These are phyloP conservation scores for Drosophila vallismaia DNA, from an alignment of 2,888 invertebrate species.

Conservation along the genomic window DNA sequence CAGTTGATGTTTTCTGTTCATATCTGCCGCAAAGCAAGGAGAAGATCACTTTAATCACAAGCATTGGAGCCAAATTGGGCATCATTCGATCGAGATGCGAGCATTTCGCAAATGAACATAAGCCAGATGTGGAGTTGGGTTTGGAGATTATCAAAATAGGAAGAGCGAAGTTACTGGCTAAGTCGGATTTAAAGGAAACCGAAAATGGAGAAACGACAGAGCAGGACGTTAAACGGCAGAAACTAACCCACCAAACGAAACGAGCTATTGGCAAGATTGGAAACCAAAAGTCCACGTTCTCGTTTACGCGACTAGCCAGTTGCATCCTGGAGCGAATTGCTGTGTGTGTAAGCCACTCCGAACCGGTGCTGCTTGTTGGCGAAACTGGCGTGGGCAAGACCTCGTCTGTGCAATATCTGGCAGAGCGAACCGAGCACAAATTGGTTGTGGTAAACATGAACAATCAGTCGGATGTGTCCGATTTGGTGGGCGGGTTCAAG, in stretches of 20 bases:
- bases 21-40: constrained; percentile 88
- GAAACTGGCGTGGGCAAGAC: constrained; percentile 99
- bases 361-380: constrained; percentile 97
- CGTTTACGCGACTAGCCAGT: constrained; percentile 92
- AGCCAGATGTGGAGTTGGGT: constrained; percentile 89
- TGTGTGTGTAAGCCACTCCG: constrained; percentile 91
- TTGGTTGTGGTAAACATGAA: constrained; percentile 99
- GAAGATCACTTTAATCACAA: constrained; percentile 88
- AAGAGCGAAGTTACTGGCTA: constrained; percentile 86
- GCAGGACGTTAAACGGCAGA: constrained; percentile 73
- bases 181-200: constrained; percentile 32
- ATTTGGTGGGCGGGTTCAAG: constrained; percentile 98
- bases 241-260: constrained; percentile 58
- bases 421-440: constrained; percentile 92
- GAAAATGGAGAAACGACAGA: constrained; percentile 37
- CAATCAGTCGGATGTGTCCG: constrained; percentile 98
- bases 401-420: constrained; percentile 95
- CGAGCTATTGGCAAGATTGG: constrained; percentile 42
- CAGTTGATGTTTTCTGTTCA: constrained; percentile 95
- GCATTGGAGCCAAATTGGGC: constrained; percentile 92
- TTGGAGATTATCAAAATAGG: constrained; percentile 88
- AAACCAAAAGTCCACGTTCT: constrained; percentile 87
- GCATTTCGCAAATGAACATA: constrained; percentile 90
- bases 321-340: constrained; percentile 94
- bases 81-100: constrained; percentile 92